Evolutionary conservation across 2,113 vertebrate species (phyloP), one percentile per base, ranked within the genome.

Genomic region (Castor canadensis): DNA sequence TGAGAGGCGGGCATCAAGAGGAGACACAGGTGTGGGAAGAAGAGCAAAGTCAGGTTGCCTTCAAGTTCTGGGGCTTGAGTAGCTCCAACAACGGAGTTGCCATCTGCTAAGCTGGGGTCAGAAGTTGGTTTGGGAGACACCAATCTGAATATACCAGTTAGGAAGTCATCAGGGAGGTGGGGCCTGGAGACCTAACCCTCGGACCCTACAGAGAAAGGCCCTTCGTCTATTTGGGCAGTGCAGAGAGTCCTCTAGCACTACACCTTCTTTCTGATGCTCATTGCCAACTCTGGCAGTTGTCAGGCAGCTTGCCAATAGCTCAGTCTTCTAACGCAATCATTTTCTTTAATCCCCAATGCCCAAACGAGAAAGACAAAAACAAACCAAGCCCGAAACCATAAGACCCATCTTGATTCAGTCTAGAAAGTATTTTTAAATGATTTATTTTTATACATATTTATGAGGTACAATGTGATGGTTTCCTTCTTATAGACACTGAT

Each of bases 371-470:
- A 10, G 32, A 32, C 4, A 6, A 17, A 20, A 38, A 16, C 32
- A 45, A 19, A 9, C 7, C 20, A 19, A 3, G 17, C 40, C 5
- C 54, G 4, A 3, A 19, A 6, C 3, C 30, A 16, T 45, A 47
- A 5, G 10, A 20, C 22, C 5, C 58, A 0, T 0, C 38, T 28
- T 1, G 12, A 8, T 1, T n/a, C 15, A 10, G 7, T 30, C n/a
- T n/a, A n/a, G n/a, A n/a, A n/a, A n/a, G n/a, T n/a, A n/a, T n/a
- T n/a, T n/a, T n/a, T n/a, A n/a, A n/a, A n/a, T n/a, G n/a, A n/a
- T n/a, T n/a, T n/a, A n/a, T n/a, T n/a, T n/a, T n/a, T n/a, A n/a
- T n/a, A n/a, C n/a, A n/a, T n/a, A n/a, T n/a, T n/a, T n/a, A n/a
- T n/a, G n/a, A n/a, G n/a, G n/a, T n/a, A n/a, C n/a, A n/a, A n/a